Evolutionary conservation across 1,140 invertebrate species (phyloP).

Genomic region (Drosophila nebulosa): DNA sequence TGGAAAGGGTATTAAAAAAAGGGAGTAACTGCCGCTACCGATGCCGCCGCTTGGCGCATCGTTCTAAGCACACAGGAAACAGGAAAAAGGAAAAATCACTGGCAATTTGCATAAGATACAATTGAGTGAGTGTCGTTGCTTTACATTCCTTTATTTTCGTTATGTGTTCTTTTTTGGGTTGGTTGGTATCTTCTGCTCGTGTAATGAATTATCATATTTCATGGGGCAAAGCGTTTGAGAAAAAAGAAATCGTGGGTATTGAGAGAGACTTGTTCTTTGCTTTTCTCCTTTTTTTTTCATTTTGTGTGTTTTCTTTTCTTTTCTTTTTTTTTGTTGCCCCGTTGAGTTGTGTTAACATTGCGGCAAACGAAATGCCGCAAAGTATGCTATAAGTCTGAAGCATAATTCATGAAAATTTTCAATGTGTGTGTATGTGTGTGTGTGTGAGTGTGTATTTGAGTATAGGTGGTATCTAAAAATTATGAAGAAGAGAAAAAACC

Average conservation of each 20-base stretch:
- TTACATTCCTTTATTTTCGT: constrained; percentile 34
- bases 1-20: neutral
- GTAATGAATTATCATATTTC: constrained; percentile 80
- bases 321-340: constrained; percentile 37
- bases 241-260: neutral
- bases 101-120: constrained; percentile 79
- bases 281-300: constrained; percentile 44
- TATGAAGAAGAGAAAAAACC: neutral
- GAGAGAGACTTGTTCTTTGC: constrained; percentile 43
- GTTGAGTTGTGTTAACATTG: constrained; percentile 25
- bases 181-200: constrained; percentile 51
- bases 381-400: constrained; percentile 63
- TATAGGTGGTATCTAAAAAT: neutral
- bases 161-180: constrained; percentile 15
- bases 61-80: constrained; percentile 40
- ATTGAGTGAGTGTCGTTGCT: constrained; percentile 74
- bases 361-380: constrained; percentile 65
- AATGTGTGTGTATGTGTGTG: neutral
- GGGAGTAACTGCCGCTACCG: neutral
- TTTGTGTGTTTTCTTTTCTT: no score
- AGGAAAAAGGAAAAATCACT: constrained; percentile 73
- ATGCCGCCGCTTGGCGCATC: neutral
- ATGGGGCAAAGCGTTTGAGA: constrained; percentile 51
- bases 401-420: constrained; percentile 50
- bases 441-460: neutral